These are phyloP conservation scores for Sternotherus odoratus DNA, from an alignment of 2,797 vertebrate genomes.

Conservation along the genomic window DNA sequence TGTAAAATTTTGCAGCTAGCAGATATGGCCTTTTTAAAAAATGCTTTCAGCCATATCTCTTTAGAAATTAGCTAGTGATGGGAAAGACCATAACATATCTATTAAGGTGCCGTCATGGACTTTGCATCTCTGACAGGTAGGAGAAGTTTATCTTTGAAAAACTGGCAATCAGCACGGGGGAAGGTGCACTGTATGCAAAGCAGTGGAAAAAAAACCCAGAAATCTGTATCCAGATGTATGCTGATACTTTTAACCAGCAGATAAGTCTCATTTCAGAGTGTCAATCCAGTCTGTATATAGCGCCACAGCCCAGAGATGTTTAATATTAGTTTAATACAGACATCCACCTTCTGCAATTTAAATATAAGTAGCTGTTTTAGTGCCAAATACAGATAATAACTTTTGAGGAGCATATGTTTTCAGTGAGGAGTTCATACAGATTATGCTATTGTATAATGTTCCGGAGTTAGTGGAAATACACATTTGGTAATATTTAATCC, in stretches of 20 bases:
- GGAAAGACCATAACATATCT: not conserved
- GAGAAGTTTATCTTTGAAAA: not conserved
- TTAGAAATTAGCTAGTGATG: not conserved
- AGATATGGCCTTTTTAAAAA: not conserved
- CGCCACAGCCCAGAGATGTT: not conserved
- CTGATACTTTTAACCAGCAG: not conserved
- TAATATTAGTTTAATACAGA: not conserved
- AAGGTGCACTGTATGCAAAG: not conserved
- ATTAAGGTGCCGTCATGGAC: not conserved
- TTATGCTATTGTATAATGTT: not conserved
- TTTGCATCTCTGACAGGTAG: conserved; percentile 17
- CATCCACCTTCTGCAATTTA: not conserved
- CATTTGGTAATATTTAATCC: conserved; percentile 37
- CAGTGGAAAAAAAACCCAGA: not conserved
- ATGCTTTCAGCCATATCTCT: not conserved
- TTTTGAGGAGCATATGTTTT: not conserved
- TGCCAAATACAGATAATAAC: not conserved
- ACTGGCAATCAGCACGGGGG: not conserved
- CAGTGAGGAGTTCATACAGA: conserved; percentile 8
- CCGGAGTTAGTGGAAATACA: conserved; percentile 39
- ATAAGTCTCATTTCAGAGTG: not conserved
- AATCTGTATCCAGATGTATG: not conserved
- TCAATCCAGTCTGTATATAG: not conserved
- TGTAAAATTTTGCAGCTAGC: not conserved
- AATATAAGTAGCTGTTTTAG: not conserved